A percentile compares a stretch with the other conserved stretches of the same genome.
phyloP scores from a whole-genome alignment of 1,140 invertebrate genomes.

The Caenorhabditis briggsae region DNA sequence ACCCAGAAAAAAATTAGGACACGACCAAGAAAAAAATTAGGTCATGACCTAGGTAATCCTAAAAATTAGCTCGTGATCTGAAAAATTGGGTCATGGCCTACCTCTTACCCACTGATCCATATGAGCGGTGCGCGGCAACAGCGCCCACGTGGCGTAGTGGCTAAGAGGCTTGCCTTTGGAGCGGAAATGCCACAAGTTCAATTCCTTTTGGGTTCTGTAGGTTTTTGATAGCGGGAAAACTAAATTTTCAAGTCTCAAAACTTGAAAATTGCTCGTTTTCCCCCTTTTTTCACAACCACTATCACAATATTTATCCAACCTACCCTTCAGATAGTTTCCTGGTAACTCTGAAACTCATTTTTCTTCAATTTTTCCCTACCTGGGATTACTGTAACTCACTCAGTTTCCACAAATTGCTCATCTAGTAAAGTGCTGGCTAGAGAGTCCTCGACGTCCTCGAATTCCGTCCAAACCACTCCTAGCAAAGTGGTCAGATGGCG shows the following conservation, averaged over 20 bases:
- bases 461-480: conserved; percentile 77
- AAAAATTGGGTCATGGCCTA: no score
- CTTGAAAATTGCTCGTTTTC: not conserved
- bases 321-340: conserved; percentile 61
- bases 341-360: conserved; percentile 44
- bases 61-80: no score
- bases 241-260: not conserved
- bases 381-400: conserved; percentile 75
- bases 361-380: conserved; percentile 40
- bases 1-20: no score
- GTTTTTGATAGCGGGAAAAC: no score
- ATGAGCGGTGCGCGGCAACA: no score
- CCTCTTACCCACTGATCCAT: no score
- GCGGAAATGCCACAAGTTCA: no score
- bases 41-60: no score
- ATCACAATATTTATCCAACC: conserved; percentile 16
- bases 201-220: no score
- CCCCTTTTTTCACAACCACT: conserved; percentile 16
- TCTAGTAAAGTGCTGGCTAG: conserved; percentile 69
- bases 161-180: no score
- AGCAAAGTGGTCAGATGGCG: conserved; percentile 78
- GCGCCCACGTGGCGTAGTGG: not conserved
- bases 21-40: no score
- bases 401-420: conserved; percentile 72
- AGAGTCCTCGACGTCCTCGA: conserved; percentile 78